Evolutionary conservation across 1,140 invertebrate species (phyloP), one percentile per base, ranked within the genome.

Genomic region (Drosophila mojavensis): DNA sequence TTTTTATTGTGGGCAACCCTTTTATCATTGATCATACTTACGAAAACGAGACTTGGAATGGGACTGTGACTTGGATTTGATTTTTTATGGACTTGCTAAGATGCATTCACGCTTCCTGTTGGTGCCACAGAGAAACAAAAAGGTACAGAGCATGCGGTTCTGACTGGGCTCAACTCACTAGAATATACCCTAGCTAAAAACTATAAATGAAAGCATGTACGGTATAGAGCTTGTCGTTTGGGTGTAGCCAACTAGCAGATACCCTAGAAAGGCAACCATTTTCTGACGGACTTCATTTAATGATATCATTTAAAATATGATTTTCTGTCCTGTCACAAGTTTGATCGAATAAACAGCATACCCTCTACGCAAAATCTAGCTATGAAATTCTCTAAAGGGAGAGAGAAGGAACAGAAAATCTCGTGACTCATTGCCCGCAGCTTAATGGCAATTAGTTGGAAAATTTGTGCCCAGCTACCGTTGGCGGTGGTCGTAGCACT

Each of bases 41-140:
- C 50, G 33, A 43, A 3, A 15, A 47, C 51, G 56, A 33, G 66
- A 48, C 36, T 15, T 9, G 48, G 15, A 47, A n/a, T 45, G 43
- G 43, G 13, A 43, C 41, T 43, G 43, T 5, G 43, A 47, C 15
- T 47, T 6, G 41, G 47, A 11, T 69, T 53, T 58, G 71, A 62
- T 78, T 86, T 86, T 88, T 88, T 88, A 88, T 89, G 84, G 72
- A 74, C 83, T 78, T 78, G 83, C 83, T 88, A 88, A 88, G 77
- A 83, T 71, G 60, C 78, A 65, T 66, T 17, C 45, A 53, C 54
- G 54, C 75, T 85, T 79, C 71, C 67, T 78, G 39, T 53, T 39
- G 28, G 39, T n/a, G 15, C 24, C 56, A 48, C 24, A 71, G 54
- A 75, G 59, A 71, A 63, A 6, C 26, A 17, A 24, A 26, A 13